A percentile compares a stretch with the other conserved stretches of the same genome.
Evolutionary conservation across 2,888 invertebrate genomes (phyloP).

Genomic region (Dorcus parallelipipedus): DNA sequence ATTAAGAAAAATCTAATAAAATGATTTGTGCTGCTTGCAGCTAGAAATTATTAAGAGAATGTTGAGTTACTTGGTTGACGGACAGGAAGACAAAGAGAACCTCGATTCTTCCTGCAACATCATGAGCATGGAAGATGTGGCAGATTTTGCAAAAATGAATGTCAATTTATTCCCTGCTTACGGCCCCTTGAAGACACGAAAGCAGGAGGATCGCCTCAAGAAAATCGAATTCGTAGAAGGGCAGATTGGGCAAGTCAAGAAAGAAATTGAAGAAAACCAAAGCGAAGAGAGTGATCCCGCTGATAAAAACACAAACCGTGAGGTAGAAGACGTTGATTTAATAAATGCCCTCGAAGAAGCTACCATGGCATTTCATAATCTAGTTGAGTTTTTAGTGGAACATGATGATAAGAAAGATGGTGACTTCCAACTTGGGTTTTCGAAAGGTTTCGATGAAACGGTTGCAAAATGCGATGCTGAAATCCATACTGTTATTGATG

Average conservation of each 20-base stretch:
- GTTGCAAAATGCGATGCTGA: not conserved
- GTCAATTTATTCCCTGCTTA: constrained; percentile 3
- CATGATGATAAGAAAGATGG: not conserved
- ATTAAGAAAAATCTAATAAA: too few species aligned
- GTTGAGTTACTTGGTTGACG: too few species aligned
- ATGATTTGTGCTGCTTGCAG: too few species aligned
- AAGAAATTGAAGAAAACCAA: not conserved
- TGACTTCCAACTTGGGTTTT: not conserved
- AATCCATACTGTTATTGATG: not conserved
- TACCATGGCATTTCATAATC: not conserved
- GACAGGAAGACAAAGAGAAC: too few species aligned
- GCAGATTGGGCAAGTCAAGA: not conserved
- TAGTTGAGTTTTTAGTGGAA: not conserved
- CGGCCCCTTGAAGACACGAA: not conserved
- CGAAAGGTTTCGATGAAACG: not conserved
- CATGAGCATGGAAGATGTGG: too few species aligned
- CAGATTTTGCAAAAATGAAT: not conserved
- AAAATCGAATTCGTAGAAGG: not conserved
- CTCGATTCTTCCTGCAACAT: too few species aligned
- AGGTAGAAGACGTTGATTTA: not conserved
- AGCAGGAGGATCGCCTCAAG: not conserved
- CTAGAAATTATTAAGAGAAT: too few species aligned
- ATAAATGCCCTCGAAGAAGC: not conserved
- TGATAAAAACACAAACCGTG: not conserved
- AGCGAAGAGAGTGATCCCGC: not conserved